Conservation (phyloP, 2,797 vertebrate genomes). For the Sebastes elongatus region DNA sequence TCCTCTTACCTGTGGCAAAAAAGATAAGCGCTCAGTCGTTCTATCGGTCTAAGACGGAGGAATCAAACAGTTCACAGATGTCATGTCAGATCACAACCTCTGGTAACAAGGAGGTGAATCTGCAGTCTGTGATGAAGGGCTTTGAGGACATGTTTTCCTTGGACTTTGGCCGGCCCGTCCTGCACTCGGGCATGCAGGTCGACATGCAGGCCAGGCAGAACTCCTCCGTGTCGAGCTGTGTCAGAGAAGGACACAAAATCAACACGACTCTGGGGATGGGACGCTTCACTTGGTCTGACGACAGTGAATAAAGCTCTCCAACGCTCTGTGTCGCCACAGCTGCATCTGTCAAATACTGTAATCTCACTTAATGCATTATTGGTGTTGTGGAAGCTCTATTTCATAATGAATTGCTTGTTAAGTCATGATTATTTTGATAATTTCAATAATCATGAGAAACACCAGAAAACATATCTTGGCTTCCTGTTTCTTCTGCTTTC, state of each 20-base stretch:
- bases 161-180: conserved; percentile 87
- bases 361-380: conserved; percentile 9
- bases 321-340: conserved; percentile 2
- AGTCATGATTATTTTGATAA: conserved; percentile 3
- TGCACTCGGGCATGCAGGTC: conserved; percentile 91
- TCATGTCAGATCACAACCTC: conserved; percentile 92
- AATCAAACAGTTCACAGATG: conserved; percentile 94
- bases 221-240: conserved; percentile 91
- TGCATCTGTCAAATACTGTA: conserved; percentile 19
- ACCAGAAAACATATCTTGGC: conserved; percentile 4
- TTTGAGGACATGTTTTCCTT: conserved; percentile 91
- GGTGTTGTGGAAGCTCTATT: conserved; percentile 23
- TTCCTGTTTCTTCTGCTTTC: conserved; percentile 10
- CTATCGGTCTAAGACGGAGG: conserved; percentile 94
- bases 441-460: conserved; percentile 10
- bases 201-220: conserved; percentile 94
- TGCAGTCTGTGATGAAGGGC: conserved; percentile 91
- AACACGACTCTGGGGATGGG: conserved; percentile 88
- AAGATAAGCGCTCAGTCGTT: conserved; percentile 92
- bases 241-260: conserved; percentile 93
- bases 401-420: conserved; percentile 4
- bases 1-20: conserved; percentile 91
- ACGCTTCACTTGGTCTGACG: conserved; percentile 87
- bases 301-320: conserved; percentile 79
- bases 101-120: conserved; percentile 90